These are phyloP conservation scores for Psephotus haematonotus DNA, from an alignment of 2,113 vertebrate genomes.

Conservation along the genomic window DNA sequence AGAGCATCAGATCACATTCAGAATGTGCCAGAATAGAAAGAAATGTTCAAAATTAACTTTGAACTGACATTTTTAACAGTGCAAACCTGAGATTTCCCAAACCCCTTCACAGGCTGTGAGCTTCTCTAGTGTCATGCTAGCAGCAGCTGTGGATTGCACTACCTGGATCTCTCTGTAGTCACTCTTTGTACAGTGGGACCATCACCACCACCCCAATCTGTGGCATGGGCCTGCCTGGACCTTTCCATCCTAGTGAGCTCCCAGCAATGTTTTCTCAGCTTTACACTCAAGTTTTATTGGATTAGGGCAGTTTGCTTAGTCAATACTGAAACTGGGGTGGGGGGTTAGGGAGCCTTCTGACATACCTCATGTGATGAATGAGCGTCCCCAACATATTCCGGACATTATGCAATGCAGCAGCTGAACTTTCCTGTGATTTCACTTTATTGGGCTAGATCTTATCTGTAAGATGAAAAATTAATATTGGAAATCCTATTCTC, in stretches of 20 bases:
- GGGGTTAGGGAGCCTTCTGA: not conserved
- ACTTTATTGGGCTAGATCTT: not conserved
- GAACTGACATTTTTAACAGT: not conserved
- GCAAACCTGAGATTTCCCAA: not conserved
- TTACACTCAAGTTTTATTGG: not conserved
- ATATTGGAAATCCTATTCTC: not conserved
- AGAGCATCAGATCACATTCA: not conserved
- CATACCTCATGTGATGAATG: not conserved
- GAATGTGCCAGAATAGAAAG: not conserved
- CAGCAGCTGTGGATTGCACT: not conserved
- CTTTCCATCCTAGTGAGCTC: not conserved
- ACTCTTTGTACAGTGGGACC: not conserved
- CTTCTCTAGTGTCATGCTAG: not conserved
- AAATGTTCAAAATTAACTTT: not conserved
- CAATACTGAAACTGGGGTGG: not conserved
- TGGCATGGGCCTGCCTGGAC: not conserved
- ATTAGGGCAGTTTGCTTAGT: not conserved
- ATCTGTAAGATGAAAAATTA: constrained; percentile 1
- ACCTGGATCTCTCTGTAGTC: not conserved
- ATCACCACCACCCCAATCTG: not conserved
- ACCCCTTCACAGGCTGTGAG: not conserved
- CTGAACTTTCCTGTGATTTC: not conserved
- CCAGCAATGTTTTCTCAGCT: not conserved
- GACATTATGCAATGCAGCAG: not conserved
- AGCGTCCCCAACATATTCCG: not conserved